Conservation (phyloP, 2,888 invertebrate genomes). For the Xanthorhoe designata region DNA sequence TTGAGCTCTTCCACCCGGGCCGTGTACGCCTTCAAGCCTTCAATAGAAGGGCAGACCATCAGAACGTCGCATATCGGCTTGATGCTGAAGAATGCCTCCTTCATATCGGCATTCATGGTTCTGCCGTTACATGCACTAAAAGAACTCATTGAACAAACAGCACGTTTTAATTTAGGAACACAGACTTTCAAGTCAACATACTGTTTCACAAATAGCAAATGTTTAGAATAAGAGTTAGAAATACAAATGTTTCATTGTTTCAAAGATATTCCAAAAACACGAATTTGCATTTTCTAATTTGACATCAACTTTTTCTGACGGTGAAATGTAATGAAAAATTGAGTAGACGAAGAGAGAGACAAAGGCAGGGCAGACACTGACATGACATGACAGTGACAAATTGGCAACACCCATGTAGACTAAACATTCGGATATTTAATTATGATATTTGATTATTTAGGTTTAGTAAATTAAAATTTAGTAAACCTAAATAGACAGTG, state of each 20-base stretch:
- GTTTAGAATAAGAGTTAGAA: neutral
- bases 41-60: slow-evolving; percentile 73
- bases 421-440: no score
- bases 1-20: slow-evolving; percentile 64
- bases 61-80: slow-evolving; percentile 84
- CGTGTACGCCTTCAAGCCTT: slow-evolving; percentile 65
- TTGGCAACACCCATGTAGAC: no score
- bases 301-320: neutral
- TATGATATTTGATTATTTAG: no score
- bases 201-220: neutral
- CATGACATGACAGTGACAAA: no score
- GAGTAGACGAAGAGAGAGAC: no score
- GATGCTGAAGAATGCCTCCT: slow-evolving; percentile 69
- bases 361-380: no score
- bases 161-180: neutral
- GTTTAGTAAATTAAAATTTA: no score
- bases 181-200: neutral
- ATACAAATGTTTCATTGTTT: neutral
- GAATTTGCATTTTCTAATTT: neutral
- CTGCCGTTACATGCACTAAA: neutral
- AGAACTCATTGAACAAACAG: neutral
- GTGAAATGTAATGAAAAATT: no score
- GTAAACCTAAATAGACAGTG: no score
- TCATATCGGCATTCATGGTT: slow-evolving; percentile 66
- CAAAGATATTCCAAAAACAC: neutral